Evolutionary conservation across 2,797 vertebrate species (phyloP), one percentile per base, ranked within the genome.

Genomic region (Myotis daubentonii): DNA sequence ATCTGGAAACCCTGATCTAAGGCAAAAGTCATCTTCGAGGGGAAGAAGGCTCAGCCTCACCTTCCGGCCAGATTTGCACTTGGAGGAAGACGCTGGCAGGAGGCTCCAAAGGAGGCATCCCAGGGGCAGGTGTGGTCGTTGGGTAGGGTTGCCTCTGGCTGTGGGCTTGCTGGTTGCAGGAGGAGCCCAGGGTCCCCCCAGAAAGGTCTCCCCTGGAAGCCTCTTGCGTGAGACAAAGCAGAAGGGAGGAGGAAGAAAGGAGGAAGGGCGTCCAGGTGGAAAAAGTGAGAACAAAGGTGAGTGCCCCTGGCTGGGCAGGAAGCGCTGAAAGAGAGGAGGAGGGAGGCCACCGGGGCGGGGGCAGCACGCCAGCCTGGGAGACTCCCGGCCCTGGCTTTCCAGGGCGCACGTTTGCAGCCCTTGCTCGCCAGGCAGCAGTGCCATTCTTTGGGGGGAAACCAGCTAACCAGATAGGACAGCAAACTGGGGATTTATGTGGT

Each of bases 401-500:
- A 0, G 6, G 80, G 38, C 13, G 36, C 49, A 1, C 33, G 38
- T 82, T 87, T 70, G 41, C 49, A 88, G 62, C 60, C 55, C 66
- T 51, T n/a, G 80, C 91, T 89, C 62, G n/a, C 7, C 5, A 87
- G 83, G 93, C 93, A 44, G 70, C 53, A 49, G n/a, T 65, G 72
- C 94, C 89, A 47, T 86, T 95, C 76, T 96, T 87, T 84, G 41
- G 84, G 84, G 60, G 86, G 87, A 49, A 87, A 82, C 20, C 78
- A 74, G 75, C 93, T 97, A 97, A 96, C 82, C 82, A 96, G 97
- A 93, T 93, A 90, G 92, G 96, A 97, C 95, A 93, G 96, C 90
- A 84, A 85, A 44, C 74, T 2, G 0, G 55, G 81, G 94, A 97
- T 97, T 97, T 97, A 97, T 97, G 97, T 96, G 91, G 97, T 97